Evolutionary conservation across 2,797 vertebrate species (phyloP).

Genomic region (Luscinia megarhynchos): DNA sequence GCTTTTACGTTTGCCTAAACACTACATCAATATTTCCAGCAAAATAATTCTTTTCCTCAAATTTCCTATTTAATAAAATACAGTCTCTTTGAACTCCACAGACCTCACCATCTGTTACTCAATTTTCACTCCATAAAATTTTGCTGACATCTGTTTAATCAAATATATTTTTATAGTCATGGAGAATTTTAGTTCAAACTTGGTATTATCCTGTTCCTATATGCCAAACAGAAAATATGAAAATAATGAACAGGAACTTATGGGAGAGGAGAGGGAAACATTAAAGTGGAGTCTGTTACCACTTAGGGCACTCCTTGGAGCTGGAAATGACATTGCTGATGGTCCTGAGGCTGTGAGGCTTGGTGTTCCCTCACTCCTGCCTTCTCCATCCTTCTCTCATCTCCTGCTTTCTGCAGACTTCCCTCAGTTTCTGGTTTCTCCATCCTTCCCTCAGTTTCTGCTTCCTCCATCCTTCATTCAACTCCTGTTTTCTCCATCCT

Average conservation of each 20-base stretch:
- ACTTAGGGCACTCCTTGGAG: not conserved
- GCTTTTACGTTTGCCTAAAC: slow-evolving; percentile 38
- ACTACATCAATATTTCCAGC: slow-evolving; percentile 49
- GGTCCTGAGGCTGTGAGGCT: not conserved
- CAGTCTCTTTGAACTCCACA: slow-evolving; percentile 45
- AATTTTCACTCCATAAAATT: slow-evolving; percentile 68
- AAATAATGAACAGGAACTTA: not conserved
- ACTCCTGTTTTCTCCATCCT: too few relatives aligned
- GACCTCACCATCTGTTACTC: slow-evolving; percentile 68
- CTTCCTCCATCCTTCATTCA: too few relatives aligned
- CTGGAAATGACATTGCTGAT: rapidly evolving
- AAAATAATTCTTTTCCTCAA: slow-evolving; percentile 44
- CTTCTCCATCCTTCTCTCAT: rapidly evolving
- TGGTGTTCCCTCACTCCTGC: not conserved
- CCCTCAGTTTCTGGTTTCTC: too few relatives aligned
- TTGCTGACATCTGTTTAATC: slow-evolving; percentile 71
- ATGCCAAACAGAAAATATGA: not conserved
- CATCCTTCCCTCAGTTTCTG: not conserved
- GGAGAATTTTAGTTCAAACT: slow-evolving; percentile 44
- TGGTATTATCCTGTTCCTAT: not conserved
- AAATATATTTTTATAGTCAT: slow-evolving; percentile 55
- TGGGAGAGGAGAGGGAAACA: not conserved
- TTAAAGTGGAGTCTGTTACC: not conserved
- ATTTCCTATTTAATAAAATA: slow-evolving; percentile 62
- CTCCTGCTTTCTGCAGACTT: not conserved